Conservation (phyloP, 35 echinoderm and acorn worm species). For the Patiria miniata region DNA sequence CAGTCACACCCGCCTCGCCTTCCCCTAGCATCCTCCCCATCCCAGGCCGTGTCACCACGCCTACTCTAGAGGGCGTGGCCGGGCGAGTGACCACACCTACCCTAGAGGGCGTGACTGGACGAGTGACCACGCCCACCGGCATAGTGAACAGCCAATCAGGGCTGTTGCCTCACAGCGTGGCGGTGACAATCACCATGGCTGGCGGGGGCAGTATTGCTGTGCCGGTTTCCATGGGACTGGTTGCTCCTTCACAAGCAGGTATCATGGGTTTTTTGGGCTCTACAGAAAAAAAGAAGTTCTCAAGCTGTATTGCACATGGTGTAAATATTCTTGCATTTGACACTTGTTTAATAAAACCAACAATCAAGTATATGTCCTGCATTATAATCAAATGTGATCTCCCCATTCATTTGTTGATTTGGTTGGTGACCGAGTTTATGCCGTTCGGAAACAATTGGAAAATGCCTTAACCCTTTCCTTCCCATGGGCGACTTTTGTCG, state of each 20-base stretch:
- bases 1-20: constrained; percentile 33
- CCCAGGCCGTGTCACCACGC: constrained; percentile 39
- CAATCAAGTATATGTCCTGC: background rate
- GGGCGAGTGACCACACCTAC: constrained; percentile 20
- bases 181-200: constrained; percentile 41
- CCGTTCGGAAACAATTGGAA: no score
- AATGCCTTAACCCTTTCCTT: no score
- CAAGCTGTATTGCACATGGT: background rate
- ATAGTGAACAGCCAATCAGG: background rate
- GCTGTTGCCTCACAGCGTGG: constrained; percentile 24
- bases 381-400: background rate
- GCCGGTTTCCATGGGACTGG: constrained; percentile 32
- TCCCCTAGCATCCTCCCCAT: background rate
- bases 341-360: background rate
- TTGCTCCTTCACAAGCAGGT: constrained; percentile 61
- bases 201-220: constrained; percentile 27
- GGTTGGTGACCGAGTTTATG: no score
- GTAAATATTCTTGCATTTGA: background rate
- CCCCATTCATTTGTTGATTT: no score
- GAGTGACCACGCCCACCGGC: constrained; percentile 33
- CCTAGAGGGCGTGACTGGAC: background rate
- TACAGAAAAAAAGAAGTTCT: background rate
- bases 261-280: background rate
- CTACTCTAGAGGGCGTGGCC: constrained; percentile 3
- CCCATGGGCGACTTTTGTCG: no score